Evolutionary conservation across 2,888 invertebrate species (phyloP).

Genomic region (Tetheella fluctuosa): DNA sequence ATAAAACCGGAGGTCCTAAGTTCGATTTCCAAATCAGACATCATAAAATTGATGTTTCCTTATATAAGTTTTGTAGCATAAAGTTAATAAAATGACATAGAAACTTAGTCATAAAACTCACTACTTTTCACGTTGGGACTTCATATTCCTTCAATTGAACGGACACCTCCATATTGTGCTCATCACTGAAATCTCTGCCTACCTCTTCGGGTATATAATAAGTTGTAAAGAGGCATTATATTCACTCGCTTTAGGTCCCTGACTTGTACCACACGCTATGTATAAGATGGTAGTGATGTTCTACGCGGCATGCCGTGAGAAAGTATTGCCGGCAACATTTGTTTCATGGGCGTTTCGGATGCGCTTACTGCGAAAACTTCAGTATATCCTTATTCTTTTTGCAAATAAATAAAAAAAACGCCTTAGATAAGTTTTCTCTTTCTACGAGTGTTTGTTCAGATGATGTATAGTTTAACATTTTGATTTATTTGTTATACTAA

Average conservation of each 20-base stretch:
- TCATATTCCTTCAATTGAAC: no score
- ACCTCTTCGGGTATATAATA: no score
- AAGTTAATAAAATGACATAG: no score
- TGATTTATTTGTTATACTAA: background rate
- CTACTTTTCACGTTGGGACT: no score
- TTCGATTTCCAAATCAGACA: no score
- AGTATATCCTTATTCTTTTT: slow-evolving; percentile 8
- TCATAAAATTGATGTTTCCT: no score
- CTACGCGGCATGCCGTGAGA: slow-evolving; percentile 69
- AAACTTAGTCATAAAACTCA: no score
- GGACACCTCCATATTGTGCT: no score
- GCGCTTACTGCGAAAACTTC: slow-evolving; percentile 61
- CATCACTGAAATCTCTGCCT: no score
- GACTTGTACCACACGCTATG: slow-evolving; percentile 37
- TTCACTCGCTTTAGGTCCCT: slow-evolving; percentile 21
- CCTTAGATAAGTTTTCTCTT: background rate
- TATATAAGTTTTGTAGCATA: no score
- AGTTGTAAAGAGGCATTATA: slow-evolving; percentile 13
- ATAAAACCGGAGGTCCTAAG: no score
- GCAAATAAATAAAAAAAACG: background rate
- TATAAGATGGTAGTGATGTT: slow-evolving; percentile 67
- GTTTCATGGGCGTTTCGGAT: slow-evolving; percentile 65
- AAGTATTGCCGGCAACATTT: slow-evolving; percentile 74
- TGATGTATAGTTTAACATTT: background rate
- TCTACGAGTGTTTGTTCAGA: background rate